Conservation (phyloP, 2,113 vertebrate species). For the Apistogramma diplotaenia region DNA sequence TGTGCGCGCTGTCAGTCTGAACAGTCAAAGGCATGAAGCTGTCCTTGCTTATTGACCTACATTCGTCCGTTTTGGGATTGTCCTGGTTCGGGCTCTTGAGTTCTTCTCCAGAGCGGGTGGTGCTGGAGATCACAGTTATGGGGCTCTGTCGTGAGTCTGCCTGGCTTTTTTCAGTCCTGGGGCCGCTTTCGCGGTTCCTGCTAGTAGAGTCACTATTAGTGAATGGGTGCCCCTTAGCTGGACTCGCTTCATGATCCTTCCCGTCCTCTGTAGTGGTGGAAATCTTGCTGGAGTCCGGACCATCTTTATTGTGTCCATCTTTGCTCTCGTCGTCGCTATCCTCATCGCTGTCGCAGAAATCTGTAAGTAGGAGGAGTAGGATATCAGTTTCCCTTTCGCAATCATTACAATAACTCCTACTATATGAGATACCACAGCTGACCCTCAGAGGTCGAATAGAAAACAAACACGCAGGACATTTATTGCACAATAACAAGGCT, state of each 20-base stretch:
- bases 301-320: constrained; percentile 84
- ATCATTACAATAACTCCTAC: background rate
- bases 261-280: constrained; percentile 87
- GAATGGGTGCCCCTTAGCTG: constrained; percentile 74
- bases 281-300: constrained; percentile 86
- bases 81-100: constrained; percentile 85
- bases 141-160: constrained; percentile 93
- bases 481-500: background rate
- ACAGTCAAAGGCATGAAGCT: constrained; percentile 86
- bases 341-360: constrained; percentile 91
- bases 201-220: constrained; percentile 60
- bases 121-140: constrained; percentile 89
- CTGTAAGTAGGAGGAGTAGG: constrained; percentile 60
- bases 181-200: constrained; percentile 74
- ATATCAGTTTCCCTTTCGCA: background rate
- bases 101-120: constrained; percentile 85
- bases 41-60: constrained; percentile 84
- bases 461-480: background rate
- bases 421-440: background rate
- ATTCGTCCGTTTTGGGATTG: constrained; percentile 83
- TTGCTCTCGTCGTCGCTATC: constrained; percentile 95
- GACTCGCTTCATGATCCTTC: constrained; percentile 82
- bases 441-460: background rate
- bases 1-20: constrained; percentile 88
- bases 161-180: constrained; percentile 82